phyloP scores from a whole-genome alignment of 2,888 invertebrate genomes.

The Pheosia tremula region DNA sequence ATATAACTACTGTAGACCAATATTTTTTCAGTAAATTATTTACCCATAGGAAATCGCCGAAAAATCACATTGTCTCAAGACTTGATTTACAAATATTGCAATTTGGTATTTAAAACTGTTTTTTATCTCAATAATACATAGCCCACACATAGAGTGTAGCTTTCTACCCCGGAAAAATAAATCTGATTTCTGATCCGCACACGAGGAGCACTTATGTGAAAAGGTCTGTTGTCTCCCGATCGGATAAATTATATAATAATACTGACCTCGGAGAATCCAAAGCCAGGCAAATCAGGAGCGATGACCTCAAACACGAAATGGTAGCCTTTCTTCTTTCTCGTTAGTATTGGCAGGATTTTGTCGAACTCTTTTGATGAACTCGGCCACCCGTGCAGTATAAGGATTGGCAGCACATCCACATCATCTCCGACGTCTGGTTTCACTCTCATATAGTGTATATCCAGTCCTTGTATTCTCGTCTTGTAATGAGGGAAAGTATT shows the following conservation, averaged over 20 bases:
- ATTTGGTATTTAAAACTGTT: too few species aligned
- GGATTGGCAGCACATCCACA: slow-evolving; percentile 83
- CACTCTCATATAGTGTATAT: slow-evolving; percentile 90
- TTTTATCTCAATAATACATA: too few species aligned
- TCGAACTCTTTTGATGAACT: slow-evolving; percentile 93
- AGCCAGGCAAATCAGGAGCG: slow-evolving; percentile 88
- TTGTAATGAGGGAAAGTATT: slow-evolving; percentile 90
- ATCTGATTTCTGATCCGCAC: too few species aligned
- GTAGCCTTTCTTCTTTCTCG: slow-evolving; percentile 77
- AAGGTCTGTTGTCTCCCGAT: not conserved
- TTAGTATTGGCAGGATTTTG: slow-evolving; percentile 88
- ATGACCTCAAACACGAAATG: slow-evolving; percentile 89
- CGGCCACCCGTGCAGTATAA: slow-evolving; percentile 95
- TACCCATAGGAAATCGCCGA: too few species aligned
- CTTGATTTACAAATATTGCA: too few species aligned
- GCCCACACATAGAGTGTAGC: too few species aligned
- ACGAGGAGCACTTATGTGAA: not conserved
- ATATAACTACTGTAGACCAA: too few species aligned
- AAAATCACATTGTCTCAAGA: too few species aligned
- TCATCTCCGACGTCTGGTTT: slow-evolving; percentile 75
- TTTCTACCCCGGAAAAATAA: too few species aligned
- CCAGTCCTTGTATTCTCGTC: slow-evolving; percentile 89
- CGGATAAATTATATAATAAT: slow-evolving; percentile 4
- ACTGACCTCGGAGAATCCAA: slow-evolving; percentile 87
- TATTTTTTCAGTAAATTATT: too few species aligned